Base-by-base conservation (phyloP, 2,888 invertebrate species). In the Acronicta leporina region DNA sequence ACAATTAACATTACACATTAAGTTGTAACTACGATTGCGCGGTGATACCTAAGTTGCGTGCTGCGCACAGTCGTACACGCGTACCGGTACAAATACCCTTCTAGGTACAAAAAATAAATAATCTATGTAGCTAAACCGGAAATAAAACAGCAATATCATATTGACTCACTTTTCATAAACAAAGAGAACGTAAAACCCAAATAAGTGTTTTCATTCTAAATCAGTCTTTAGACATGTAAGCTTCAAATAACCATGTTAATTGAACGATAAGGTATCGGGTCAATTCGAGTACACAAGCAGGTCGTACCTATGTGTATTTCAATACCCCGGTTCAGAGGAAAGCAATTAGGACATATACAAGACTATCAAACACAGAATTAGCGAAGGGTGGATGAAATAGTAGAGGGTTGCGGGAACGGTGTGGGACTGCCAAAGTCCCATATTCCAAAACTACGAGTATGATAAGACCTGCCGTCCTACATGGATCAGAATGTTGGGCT, bases 11-110 rank as follows among this genome's bases (percentile, higher is more conserved):
- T 56, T 64, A 72, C 64, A 57, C 43, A 73, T 61, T 63, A 57
- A 67, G 73, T 63, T 70, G n/a, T 61, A 57, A 63, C 58, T 43
- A 63, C 69, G 53, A 78, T 69, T 69, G 54, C 69, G 52, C 63
- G 50, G 45, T 68, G 49, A 63, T 70, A 61, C 52, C 56, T 54
- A n/a, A 43, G 57, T 63, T 68, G 63, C 73, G 60, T 71, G 60
- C n/a, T 43, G 50, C 55, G 54, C 63, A 59, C n/a, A n/a, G n/a
- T n/a, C n/a, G n/a, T 47, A 54, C 27, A 54, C 33, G 55, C 50
- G 46, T 48, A 59, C 35, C 5, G 14, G n/a, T 4, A 15, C n/a
- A 11, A 15, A 55, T 43, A 15, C 35, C 35, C 13, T 35, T 35
- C 35, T 35, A 27, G 1, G 27, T 44, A 38, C 13, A 43, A 44